These are phyloP conservation scores for Macrochelys suwanniensis DNA, from an alignment of 2,797 vertebrate genomes.

Conservation along the genomic window DNA sequence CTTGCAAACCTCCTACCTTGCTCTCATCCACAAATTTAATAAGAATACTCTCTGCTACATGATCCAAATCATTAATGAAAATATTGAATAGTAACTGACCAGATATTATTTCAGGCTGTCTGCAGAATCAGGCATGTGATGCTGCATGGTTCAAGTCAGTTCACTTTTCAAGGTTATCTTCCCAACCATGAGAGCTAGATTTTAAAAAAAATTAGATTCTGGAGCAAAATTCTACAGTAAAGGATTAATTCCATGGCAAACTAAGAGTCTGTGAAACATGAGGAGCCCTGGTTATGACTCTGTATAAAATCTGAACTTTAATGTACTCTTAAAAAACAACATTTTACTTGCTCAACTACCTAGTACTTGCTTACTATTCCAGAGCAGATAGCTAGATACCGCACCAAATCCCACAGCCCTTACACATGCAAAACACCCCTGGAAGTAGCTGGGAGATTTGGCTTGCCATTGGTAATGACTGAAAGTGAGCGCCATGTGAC, in stretches of 20 bases:
- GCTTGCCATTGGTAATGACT: neutral
- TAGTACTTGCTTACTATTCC: neutral
- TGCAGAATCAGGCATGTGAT: neutral
- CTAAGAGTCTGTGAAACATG: neutral
- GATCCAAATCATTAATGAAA: neutral
- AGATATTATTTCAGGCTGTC: neutral
- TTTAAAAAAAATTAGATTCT: conserved; percentile 3
- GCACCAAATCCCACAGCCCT: conserved; percentile 13
- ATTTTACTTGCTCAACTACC: neutral
- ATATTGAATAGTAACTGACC: neutral
- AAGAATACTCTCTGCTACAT: neutral
- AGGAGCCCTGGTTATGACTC: conserved; percentile 8
- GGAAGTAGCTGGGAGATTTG: neutral
- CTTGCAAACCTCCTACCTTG: neutral
- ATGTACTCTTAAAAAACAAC: conserved; percentile 27
- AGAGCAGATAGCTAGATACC: conserved; percentile 30
- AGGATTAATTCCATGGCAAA: conserved; percentile 39
- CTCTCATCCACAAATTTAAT: neutral
- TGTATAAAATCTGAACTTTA: conserved; percentile 17
- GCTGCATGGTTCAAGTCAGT: neutral
- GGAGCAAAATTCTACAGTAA: conserved; percentile 48
- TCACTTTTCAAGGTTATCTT: neutral
- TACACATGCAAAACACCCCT: neutral
- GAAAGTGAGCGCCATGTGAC: neutral
- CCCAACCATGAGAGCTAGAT: neutral